A percentile compares a stretch with the other conserved stretches of the same genome.
phyloP scores from a whole-genome alignment of 1,140 invertebrate genomes.

The Papilio polytes region DNA sequence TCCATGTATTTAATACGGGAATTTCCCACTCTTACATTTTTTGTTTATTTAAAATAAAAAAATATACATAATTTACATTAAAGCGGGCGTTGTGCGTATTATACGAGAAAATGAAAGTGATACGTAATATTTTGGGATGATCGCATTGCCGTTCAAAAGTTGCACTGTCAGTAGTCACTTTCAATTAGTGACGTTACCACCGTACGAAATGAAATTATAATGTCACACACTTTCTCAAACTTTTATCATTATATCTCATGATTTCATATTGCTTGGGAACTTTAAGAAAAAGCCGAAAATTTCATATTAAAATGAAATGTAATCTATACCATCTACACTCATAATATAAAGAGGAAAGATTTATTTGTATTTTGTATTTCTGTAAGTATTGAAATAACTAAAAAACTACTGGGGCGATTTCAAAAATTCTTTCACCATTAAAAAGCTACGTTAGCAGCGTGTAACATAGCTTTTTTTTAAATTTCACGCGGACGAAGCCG shows the following conservation, averaged over 20 bases:
- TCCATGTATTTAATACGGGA: no score
- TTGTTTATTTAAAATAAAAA: neutral
- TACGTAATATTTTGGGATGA: slow-evolving; percentile 25
- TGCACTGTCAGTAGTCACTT: slow-evolving; percentile 36
- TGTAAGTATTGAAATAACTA: no score
- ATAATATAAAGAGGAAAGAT: no score
- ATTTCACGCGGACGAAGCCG: no score
- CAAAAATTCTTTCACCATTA: no score
- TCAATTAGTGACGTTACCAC: slow-evolving; percentile 35
- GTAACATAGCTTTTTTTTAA: no score
- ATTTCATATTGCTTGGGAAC: neutral
- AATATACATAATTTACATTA: neutral
- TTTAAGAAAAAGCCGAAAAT: neutral
- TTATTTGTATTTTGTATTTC: no score
- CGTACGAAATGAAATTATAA: slow-evolving; percentile 17
- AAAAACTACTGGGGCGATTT: no score
- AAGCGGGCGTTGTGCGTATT: neutral
- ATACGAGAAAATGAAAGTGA: slow-evolving; percentile 16
- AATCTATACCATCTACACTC: no score
- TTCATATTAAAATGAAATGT: no score
- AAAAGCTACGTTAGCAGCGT: no score
- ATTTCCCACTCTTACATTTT: neutral
- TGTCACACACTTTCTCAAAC: slow-evolving; percentile 20
- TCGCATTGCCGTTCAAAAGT: slow-evolving; percentile 28
- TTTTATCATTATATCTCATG: slow-evolving; percentile 1